Percentiles rank a stretch among this genome's conserved stretches.
These are phyloP conservation scores for Leptoclinus maculatus DNA, from an alignment of 2,797 vertebrate species.

Conservation along the genomic window DNA sequence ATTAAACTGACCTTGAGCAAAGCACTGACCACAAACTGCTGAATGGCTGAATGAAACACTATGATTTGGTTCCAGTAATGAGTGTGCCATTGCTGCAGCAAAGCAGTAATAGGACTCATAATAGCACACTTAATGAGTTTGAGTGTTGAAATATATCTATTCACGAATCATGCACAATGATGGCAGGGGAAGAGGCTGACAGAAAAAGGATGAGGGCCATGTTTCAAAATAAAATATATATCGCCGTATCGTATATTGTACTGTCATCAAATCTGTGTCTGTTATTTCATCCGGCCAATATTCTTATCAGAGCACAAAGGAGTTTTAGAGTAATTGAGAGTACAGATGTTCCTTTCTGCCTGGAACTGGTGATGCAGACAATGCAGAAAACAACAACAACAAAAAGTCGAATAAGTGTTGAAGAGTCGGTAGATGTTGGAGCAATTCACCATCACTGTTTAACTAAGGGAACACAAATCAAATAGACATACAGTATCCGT, in stretches of 20 bases:
- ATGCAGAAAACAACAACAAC: not conserved
- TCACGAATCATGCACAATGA: not conserved
- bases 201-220: not conserved
- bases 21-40: slow-evolving; percentile 16
- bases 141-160: not conserved
- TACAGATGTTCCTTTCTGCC: not conserved
- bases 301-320: slow-evolving; percentile 1
- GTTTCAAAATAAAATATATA: not conserved
- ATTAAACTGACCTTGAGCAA: slow-evolving; percentile 27
- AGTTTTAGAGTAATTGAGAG: not conserved
- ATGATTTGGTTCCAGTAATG: slow-evolving; percentile 4
- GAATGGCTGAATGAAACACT: not conserved
- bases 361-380: not conserved
- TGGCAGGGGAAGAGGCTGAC: not conserved
- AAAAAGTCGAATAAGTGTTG: not conserved
- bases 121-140: not conserved
- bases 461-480: slow-evolving; percentile 24
- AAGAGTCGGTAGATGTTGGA: not conserved
- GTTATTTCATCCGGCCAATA: not conserved
- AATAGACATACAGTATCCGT: slow-evolving; percentile 10
- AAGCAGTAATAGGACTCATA: not conserved
- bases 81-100: not conserved
- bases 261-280: not conserved
- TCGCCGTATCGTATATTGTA: not conserved
- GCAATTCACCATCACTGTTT: slow-evolving; percentile 1